Conservation (phyloP, 2,888 invertebrate species). For the Lottia scabra region DNA sequence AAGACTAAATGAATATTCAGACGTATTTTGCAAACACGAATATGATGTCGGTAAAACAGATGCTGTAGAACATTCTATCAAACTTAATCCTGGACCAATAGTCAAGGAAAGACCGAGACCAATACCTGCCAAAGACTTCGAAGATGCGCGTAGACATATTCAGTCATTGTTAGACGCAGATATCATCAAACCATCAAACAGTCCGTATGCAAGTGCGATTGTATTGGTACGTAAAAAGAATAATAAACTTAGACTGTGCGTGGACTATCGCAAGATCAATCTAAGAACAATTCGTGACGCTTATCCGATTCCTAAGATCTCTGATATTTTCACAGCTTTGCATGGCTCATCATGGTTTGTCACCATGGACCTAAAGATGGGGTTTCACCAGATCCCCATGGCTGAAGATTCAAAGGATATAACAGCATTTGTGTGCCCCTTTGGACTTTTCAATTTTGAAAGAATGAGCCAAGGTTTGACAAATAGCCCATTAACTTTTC, state of each 20-base stretch:
- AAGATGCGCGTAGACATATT: background rate
- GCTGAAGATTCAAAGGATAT: conserved; percentile 3
- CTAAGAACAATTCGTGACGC: conserved; percentile 1
- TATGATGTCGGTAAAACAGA: background rate
- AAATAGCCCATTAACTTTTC: conserved; percentile 12
- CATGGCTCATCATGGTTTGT: conserved; percentile 4
- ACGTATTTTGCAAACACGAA: conserved; percentile 14
- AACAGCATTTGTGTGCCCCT: conserved; percentile 9
- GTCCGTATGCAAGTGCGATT: conserved; percentile 6
- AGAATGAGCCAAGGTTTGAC: conserved; percentile 6
- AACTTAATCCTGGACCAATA: background rate
- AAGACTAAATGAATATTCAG: background rate
- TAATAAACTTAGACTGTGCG: conserved; percentile 7
- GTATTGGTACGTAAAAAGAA: conserved; percentile 8
- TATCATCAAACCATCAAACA: conserved; percentile 8
- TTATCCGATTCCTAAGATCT: conserved; percentile 10
- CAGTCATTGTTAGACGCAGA: background rate
- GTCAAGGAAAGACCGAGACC: conserved; percentile 10
- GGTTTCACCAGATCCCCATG: conserved; percentile 12
- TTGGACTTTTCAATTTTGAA: conserved; percentile 4
- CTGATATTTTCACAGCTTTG: conserved; percentile 10
- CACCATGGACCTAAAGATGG: conserved; percentile 8
- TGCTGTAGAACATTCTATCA: conserved; percentile 5
- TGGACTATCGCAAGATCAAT: conserved; percentile 8
- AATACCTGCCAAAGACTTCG: background rate